A percentile compares a stretch with the other conserved stretches of the same genome.
Evolutionary conservation across 1,140 invertebrate species (phyloP).

Genomic region (Meloidogyne hapla): DNA sequence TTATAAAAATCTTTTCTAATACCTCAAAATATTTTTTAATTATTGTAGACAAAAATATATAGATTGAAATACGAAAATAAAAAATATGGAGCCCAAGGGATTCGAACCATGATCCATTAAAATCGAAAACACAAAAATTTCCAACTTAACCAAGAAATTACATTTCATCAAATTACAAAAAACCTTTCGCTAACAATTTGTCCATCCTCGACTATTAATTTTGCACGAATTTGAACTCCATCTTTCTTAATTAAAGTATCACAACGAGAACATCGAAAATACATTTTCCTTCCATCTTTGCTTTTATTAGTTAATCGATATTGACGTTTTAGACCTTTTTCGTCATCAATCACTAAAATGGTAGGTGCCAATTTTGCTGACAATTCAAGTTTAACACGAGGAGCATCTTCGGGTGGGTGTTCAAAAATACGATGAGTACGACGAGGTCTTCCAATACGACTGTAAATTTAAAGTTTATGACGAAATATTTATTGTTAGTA

Average conservation of each 20-base stretch:
- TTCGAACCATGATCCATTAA: too few species aligned
- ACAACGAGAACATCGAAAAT: slow-evolving; percentile 51
- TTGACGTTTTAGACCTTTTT: slow-evolving; percentile 50
- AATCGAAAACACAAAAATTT: too few species aligned
- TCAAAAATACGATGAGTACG: slow-evolving; percentile 25
- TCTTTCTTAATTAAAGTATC: slow-evolving; percentile 51
- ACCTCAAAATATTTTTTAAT: too few species aligned
- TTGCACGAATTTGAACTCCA: slow-evolving; percentile 46
- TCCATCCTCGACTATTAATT: slow-evolving; percentile 41
- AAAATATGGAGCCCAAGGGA: too few species aligned
- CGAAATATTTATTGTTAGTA: slow-evolving; percentile 6
- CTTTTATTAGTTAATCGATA: slow-evolving; percentile 49
- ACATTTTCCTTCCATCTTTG: slow-evolving; percentile 47
- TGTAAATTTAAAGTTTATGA: slow-evolving; percentile 22
- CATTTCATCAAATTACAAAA: too few species aligned
- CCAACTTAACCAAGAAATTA: too few species aligned
- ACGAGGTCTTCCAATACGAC: background rate
- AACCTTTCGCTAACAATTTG: slow-evolving; percentile 39
- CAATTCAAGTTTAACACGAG: slow-evolving; percentile 43
- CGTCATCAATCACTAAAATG: slow-evolving; percentile 50
- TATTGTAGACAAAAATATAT: too few species aligned
- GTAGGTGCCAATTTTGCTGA: slow-evolving; percentile 50
- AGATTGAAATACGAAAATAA: too few species aligned
- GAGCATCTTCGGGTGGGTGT: slow-evolving; percentile 20
- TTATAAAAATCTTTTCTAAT: too few species aligned